These are phyloP conservation scores for Drosophila murphyi DNA, from an alignment of 1,140 invertebrate genomes.

Conservation along the genomic window DNA sequence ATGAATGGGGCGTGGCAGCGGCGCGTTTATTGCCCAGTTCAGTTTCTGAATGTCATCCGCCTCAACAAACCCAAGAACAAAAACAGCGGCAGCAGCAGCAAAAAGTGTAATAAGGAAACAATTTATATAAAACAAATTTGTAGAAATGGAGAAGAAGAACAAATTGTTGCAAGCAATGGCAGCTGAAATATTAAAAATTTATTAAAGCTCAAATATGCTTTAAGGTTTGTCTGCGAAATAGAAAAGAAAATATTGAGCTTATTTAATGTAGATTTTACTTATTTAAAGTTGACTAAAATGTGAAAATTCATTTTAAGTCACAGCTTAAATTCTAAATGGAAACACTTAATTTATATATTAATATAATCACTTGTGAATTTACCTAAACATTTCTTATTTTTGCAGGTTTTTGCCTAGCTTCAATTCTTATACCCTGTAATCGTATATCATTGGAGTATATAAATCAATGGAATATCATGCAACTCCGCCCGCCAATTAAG, in stretches of 20 bases:
- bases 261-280: too few species aligned
- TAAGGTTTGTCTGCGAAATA: too few species aligned
- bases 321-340: too few species aligned
- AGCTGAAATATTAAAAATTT: too few species aligned
- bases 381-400: too few species aligned
- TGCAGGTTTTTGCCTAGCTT: not conserved
- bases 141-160: not conserved
- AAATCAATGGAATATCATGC: constrained; percentile 64
- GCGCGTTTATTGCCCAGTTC: constrained; percentile 72
- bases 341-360: too few species aligned
- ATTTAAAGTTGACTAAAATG: too few species aligned
- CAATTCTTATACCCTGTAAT: not conserved
- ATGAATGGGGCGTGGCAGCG: constrained; percentile 76
- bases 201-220: too few species aligned
- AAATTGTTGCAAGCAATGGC: not conserved
- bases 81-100: constrained; percentile 12
- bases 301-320: too few species aligned
- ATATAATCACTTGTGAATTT: too few species aligned
- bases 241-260: not conserved
- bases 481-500: constrained; percentile 67
- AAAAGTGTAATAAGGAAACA: constrained; percentile 19
- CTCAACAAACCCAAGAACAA: not conserved
- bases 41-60: constrained; percentile 60
- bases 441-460: constrained; percentile 32
- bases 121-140: not conserved